phyloP scores from a whole-genome alignment of 2,888 invertebrate genomes.

The Schrankia costaestrigalis region DNA sequence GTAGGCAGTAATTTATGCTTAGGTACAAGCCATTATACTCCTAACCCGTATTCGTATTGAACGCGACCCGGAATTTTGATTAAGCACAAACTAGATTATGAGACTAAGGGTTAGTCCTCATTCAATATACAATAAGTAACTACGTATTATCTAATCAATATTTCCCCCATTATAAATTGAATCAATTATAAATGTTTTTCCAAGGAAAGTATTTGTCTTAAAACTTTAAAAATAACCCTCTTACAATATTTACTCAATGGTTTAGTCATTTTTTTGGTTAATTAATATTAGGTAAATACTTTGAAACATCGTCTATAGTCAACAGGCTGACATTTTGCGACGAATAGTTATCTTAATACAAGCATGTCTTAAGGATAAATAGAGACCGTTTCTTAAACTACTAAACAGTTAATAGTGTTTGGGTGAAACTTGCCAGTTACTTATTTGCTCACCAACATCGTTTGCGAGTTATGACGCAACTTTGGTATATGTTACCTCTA shows the following conservation, averaged over 20 bases:
- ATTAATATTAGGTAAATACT: constrained; percentile 4
- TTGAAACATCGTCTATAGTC: neutral
- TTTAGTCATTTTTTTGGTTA: no score
- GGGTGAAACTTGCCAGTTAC: constrained; percentile 63
- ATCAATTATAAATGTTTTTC: no score
- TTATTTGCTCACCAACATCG: constrained; percentile 63
- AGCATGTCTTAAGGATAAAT: constrained; percentile 60
- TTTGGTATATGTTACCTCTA: constrained; percentile 44
- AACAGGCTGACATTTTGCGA: no score
- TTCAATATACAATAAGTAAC: no score
- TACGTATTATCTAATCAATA: no score
- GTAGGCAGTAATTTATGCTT: constrained; percentile 49
- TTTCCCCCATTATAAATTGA: no score
- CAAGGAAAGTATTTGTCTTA: no score
- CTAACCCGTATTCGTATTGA: constrained; percentile 53
- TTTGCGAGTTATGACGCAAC: constrained; percentile 62
- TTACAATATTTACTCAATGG: no score
- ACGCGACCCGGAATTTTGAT: constrained; percentile 72
- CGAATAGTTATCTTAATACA: no score
- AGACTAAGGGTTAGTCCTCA: no score
- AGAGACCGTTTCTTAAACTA: constrained; percentile 71
- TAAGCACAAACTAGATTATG: constrained; percentile 71
- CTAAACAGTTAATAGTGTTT: constrained; percentile 71
- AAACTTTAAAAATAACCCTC: no score
- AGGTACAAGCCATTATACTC: constrained; percentile 44